These are phyloP conservation scores for Plebejus argus DNA, from an alignment of 2,888 invertebrate genomes.

Conservation along the genomic window DNA sequence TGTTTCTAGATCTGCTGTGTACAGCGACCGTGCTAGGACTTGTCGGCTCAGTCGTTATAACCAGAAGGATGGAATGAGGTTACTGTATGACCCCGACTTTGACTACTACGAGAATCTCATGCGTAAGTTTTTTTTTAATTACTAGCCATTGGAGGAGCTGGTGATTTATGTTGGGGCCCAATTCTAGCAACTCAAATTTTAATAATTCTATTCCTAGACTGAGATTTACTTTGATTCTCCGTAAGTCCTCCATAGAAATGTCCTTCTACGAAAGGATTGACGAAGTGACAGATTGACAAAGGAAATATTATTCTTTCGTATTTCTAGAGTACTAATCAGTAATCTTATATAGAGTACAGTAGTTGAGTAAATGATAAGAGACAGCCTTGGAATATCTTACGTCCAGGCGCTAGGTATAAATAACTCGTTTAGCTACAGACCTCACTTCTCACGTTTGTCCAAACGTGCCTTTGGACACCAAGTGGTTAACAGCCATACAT, in stretches of 20 bases:
- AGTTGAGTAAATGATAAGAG: background rate
- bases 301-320: too few species aligned
- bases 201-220: too few species aligned
- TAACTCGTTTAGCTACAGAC: background rate
- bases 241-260: too few species aligned
- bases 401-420: background rate
- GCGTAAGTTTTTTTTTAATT: slow-evolving; percentile 83
- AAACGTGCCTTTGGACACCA: background rate
- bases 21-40: slow-evolving; percentile 91
- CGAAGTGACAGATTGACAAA: background rate
- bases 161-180: too few species aligned
- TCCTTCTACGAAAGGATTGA: too few species aligned
- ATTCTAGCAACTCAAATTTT: too few species aligned
- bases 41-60: slow-evolving; percentile 93
- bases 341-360: too few species aligned
- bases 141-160: too few species aligned
- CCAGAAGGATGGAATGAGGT: slow-evolving; percentile 92
- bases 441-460: background rate
- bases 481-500: background rate
- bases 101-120: slow-evolving; percentile 96
- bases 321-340: too few species aligned
- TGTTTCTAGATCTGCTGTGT: slow-evolving; percentile 86
- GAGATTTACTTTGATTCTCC: too few species aligned
- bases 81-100: slow-evolving; percentile 94
- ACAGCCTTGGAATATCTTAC: background rate